Evolutionary conservation across 2,888 invertebrate genomes (phyloP).

Genomic region (Chaetoderma sp.): DNA sequence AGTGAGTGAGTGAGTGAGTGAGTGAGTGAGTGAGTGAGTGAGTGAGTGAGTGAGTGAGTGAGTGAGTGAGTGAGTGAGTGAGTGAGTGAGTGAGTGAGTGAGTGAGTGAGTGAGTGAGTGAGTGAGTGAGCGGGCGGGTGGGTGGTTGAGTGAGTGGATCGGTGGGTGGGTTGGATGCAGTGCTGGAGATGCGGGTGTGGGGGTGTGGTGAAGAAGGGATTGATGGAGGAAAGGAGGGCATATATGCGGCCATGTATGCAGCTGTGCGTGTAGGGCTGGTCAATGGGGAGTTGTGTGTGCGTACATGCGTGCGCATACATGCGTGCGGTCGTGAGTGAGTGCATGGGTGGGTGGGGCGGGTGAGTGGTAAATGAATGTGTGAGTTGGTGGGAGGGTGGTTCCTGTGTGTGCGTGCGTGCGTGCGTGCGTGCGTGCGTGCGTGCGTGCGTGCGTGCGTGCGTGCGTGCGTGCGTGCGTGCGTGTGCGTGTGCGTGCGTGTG

Average conservation of each 20-base stretch:
- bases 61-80: conserved; percentile 3
- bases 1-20: conserved; percentile 9
- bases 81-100: too few relatives aligned
- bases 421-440: too few relatives aligned
- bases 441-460: conserved; percentile 8
- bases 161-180: conserved; percentile 10
- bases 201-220: conserved; percentile 5
- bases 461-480: too few relatives aligned
- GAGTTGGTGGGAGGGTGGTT: neutral
- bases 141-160: conserved; percentile 10
- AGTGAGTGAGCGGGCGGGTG: conserved; percentile 9
- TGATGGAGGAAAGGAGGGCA: conserved; percentile 7
- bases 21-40: too few relatives aligned
- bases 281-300: neutral
- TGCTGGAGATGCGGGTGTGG: too few relatives aligned
- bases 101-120: conserved; percentile 10
- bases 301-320: neutral
- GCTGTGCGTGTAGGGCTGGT: neutral
- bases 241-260: neutral
- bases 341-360: too few relatives aligned
- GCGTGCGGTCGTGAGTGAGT: neutral
- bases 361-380: too few relatives aligned
- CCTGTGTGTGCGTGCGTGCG: conserved; percentile 8
- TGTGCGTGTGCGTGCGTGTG: conserved; percentile 10
- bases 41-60: neutral